Evolutionary conservation across 2,113 vertebrate genomes (phyloP).

Genomic region (Bagarius yarrelli): DNA sequence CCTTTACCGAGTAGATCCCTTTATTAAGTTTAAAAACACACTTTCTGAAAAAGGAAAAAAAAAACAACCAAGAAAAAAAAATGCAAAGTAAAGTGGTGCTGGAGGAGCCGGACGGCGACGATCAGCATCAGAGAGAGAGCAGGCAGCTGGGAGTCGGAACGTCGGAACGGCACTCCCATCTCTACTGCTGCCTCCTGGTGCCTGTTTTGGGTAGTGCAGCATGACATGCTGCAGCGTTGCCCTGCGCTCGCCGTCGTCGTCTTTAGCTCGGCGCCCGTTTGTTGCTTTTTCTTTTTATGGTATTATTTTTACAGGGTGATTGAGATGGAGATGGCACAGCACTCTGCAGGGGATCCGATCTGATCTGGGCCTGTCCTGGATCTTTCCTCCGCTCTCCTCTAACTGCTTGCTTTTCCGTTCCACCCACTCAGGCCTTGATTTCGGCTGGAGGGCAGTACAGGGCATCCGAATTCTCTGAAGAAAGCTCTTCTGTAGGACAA

Average conservation of each 20-base stretch:
- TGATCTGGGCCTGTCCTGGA: conserved; percentile 38
- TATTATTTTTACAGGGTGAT: conserved; percentile 30
- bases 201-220: conserved; percentile 21
- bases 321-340: conserved; percentile 50
- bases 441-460: conserved; percentile 85
- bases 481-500: conserved; percentile 82
- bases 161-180: conserved; percentile 65
- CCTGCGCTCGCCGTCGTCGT: conserved; percentile 12
- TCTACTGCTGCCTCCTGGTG: conserved; percentile 72
- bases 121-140: conserved; percentile 70
- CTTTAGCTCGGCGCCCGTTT: conserved; percentile 27
- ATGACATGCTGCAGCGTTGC: conserved; percentile 35
- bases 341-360: conserved; percentile 45
- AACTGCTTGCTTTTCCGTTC: conserved; percentile 15
- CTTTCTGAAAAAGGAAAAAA: neutral
- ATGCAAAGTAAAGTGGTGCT: conserved; percentile 52
- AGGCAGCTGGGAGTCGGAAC: conserved; percentile 68
- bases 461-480: conserved; percentile 87
- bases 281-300: neutral
- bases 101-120: conserved; percentile 41
- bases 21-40: conserved; percentile 60
- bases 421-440: conserved; percentile 85
- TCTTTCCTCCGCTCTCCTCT: conserved; percentile 34
- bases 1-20: conserved; percentile 54
- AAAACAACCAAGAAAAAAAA: conserved; percentile 40